phyloP scores from a whole-genome alignment of 2,113 vertebrate species.

The Proteles cristata region DNA sequence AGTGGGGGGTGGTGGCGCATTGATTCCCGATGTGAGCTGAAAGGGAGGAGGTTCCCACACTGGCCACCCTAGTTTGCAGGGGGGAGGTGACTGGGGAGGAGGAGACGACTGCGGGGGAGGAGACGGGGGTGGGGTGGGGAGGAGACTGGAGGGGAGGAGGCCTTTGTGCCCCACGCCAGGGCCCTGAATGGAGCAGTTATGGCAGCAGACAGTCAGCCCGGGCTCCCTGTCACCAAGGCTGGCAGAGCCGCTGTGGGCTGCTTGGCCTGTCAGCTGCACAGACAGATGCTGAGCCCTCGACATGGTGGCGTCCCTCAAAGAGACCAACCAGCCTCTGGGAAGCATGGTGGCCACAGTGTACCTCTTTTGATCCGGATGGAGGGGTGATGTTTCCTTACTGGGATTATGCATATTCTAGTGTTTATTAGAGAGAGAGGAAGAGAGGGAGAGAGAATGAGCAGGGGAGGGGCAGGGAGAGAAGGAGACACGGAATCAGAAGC shows the following conservation, averaged over 20 bases:
- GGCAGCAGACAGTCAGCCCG: neutral
- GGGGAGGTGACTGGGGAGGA: neutral
- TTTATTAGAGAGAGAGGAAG: too few relatives aligned
- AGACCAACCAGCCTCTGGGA: neutral
- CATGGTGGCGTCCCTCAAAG: neutral
- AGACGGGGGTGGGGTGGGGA: too few relatives aligned
- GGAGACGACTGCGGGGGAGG: neutral
- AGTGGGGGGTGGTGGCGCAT: neutral
- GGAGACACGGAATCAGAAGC: too few relatives aligned
- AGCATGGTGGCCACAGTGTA: rapidly evolving
- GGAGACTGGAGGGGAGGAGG: neutral
- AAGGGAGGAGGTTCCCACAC: neutral
- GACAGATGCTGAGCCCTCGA: neutral
- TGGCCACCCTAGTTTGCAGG: neutral
- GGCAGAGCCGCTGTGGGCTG: neutral
- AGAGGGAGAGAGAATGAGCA: too few relatives aligned
- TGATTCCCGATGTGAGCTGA: neutral
- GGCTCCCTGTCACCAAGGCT: neutral
- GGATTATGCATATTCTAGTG: too few relatives aligned
- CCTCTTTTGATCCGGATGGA: neutral
- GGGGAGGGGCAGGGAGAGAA: too few relatives aligned
- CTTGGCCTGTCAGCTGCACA: neutral
- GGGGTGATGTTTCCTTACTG: neutral
- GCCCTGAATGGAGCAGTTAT: neutral
- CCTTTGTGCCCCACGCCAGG: neutral